A percentile compares a stretch with the other conserved stretches of the same genome.
These are phyloP conservation scores for Linyphia triangularis DNA, from an alignment of 2,888 invertebrate genomes.

Conservation along the genomic window DNA sequence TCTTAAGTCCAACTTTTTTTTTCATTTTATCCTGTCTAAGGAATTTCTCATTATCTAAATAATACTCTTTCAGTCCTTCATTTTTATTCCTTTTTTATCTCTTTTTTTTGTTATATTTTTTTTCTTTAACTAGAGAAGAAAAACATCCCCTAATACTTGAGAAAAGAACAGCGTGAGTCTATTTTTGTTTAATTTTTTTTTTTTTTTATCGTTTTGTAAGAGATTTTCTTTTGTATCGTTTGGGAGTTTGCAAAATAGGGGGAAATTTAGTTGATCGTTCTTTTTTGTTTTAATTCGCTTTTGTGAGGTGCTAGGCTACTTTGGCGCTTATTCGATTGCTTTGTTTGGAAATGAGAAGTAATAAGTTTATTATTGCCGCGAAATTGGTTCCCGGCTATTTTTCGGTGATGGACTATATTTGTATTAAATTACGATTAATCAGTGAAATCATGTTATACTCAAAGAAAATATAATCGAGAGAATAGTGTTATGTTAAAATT, in stretches of 20 bases:
- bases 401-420: background rate
- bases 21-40: conserved; percentile 4
- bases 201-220: background rate
- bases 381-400: background rate
- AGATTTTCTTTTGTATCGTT: background rate
- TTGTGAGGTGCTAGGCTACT: conserved; percentile 26
- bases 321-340: conserved; percentile 17
- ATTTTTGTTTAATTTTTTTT: conserved; percentile 22
- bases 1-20: conserved; percentile 13
- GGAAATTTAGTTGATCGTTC: background rate
- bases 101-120: conserved; percentile 17
- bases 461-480: background rate
- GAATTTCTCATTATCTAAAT: conserved; percentile 69
- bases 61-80: conserved; percentile 53
- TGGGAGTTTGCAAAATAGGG: too few relatives aligned
- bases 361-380: conserved; percentile 5
- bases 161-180: background rate
- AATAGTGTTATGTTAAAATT: too few relatives aligned
- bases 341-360: conserved; percentile 36
- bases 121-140: background rate
- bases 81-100: background rate
- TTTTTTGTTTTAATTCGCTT: conserved; percentile 30
- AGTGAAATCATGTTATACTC: background rate
- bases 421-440: background rate
- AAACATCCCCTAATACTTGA: background rate